Conservation (phyloP, 2,797 vertebrate species). For the Pantherophis alleghaniensis region DNA sequence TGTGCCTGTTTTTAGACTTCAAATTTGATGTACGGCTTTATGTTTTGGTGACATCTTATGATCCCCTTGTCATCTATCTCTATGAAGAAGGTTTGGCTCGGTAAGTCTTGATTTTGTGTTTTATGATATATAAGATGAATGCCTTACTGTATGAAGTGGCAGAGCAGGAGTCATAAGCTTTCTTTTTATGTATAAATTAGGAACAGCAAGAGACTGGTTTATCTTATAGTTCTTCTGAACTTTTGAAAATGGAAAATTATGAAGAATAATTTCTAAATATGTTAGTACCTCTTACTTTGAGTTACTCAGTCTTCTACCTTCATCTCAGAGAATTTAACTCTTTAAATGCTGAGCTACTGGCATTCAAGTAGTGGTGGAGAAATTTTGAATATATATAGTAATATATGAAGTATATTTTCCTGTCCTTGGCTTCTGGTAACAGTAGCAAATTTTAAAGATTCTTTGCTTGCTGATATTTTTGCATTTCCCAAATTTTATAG, state of each 20-base stretch:
- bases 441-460: constrained; percentile 9
- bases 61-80: constrained; percentile 91
- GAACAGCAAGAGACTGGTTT: neutral
- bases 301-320: neutral
- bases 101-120: constrained; percentile 65
- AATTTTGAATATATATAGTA: neutral
- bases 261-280: neutral
- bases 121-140: neutral
- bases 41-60: constrained; percentile 93
- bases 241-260: neutral
- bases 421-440: constrained; percentile 52
- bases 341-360: rapidly evolving
- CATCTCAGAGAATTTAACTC: neutral
- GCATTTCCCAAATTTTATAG: neutral
- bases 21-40: constrained; percentile 96
- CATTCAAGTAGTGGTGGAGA: neutral
- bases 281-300: neutral
- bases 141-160: neutral
- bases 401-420: neutral
- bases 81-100: constrained; percentile 95
- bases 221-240: constrained; percentile 2
- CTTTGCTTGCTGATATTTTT: neutral
- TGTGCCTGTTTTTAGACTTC: constrained; percentile 81
- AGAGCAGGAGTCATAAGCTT: neutral
- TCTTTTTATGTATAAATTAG: neutral